Evolutionary conservation across 2,888 invertebrate genomes (phyloP).

Genomic region (Pyrrhosoma nymphula): DNA sequence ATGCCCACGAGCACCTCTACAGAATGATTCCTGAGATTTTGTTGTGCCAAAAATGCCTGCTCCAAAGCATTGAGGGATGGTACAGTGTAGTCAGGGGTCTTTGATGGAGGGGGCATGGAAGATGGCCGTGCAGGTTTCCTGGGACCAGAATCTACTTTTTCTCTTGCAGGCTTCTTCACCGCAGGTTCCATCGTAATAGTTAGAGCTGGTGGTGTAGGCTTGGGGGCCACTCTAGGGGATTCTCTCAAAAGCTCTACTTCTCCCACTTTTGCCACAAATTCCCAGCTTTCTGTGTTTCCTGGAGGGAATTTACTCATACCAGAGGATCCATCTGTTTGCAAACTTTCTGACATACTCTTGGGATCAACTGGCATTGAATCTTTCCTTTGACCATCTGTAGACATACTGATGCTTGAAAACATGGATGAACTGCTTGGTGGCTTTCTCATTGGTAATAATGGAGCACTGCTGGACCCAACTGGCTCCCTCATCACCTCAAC

Average conservation of each 20-base stretch:
- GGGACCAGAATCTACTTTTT: neutral
- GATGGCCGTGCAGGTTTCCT: slow-evolving; percentile 40
- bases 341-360: neutral
- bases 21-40: slow-evolving; percentile 38
- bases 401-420: slow-evolving; percentile 3
- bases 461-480: neutral
- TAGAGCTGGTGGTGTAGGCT: slow-evolving; percentile 8
- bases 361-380: neutral
- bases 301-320: slow-evolving; percentile 41
- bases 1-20: slow-evolving; percentile 42
- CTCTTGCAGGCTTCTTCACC: neutral
- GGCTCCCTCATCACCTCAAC: slow-evolving; percentile 60
- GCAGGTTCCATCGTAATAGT: slow-evolving; percentile 39
- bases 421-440: neutral
- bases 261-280: slow-evolving; percentile 57
- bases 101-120: slow-evolving; percentile 41
- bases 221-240: slow-evolving; percentile 11
- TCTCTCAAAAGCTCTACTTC: slow-evolving; percentile 50
- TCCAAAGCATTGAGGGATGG: slow-evolving; percentile 18
- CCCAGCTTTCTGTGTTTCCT: slow-evolving; percentile 63
- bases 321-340: slow-evolving; percentile 6
- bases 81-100: neutral
- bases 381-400: neutral
- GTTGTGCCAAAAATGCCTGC: slow-evolving; percentile 35
- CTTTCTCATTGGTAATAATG: slow-evolving; percentile 40